Base-by-base conservation (phyloP, 2,888 invertebrate species). In the Geophilus truncorum region DNA sequence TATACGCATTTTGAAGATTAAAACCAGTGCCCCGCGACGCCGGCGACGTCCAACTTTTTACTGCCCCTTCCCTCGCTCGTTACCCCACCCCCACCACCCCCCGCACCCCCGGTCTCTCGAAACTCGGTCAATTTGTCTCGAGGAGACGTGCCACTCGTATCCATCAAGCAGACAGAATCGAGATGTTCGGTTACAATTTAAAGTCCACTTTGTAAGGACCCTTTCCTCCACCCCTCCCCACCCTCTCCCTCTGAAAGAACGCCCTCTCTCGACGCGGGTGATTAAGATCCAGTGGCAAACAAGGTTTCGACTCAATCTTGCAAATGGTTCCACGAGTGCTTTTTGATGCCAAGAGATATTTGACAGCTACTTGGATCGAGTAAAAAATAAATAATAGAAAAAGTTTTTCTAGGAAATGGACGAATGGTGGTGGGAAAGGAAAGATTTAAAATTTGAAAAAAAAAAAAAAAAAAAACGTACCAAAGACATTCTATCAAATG, bases 1-100 rank as follows among this genome's bases (percentile, higher is more conserved):
- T 62, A 62, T 62, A 62, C 62, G 62, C 62, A 62, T 62, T 62
- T 62, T 25, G 62, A 62, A 62, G 62, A 62, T 62, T 62, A 62
- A 62, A 62, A 62, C 25, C 62, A 62, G 62, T 62, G 62, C 21
- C 21, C 57, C 57, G 57, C 57, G 57, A 15, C 21, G 18, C 18
- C 18, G 18, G n/a, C 45, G 45, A 25, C 62, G 25, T 62, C 62
- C 28, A 62, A 62, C 62, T 62, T 62, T 62, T 62, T 62, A 62
- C 62, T 62, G 62, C 62, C 62, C 62, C 62, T 62, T 23, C 21
- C 15, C 12, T 62, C 15, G 62, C 62, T n/a, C 45, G 32, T 4
- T 32, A n/a, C n/a, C n/a, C n/a, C n/a, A n/a, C n/a, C n/a, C n/a
- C n/a, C n/a, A n/a, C n/a, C n/a, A n/a, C n/a, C n/a, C n/a, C n/a